phyloP scores from a whole-genome alignment of 2,113 vertebrate species.

The Syngnathoides biaculeatus region DNA sequence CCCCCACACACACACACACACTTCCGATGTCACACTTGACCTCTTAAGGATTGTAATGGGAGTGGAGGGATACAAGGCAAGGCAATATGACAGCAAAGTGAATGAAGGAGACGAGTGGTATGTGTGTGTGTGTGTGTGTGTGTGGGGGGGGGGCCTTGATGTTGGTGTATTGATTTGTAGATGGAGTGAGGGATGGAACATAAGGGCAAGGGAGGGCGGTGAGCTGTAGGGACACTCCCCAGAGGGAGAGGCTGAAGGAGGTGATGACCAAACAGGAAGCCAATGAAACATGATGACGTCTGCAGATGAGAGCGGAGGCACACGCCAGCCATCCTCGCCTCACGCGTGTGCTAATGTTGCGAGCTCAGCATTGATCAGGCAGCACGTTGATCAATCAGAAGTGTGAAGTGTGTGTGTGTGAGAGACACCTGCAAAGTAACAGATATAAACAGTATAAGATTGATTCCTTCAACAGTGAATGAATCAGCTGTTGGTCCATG shows the following conservation, averaged over 20 bases:
- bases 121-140: neutral
- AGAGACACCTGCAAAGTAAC: conserved; percentile 73
- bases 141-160: conserved; percentile 35
- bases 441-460: conserved; percentile 11
- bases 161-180: conserved; percentile 69
- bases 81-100: neutral
- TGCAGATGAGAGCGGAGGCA: conserved; percentile 5
- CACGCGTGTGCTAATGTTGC: conserved; percentile 44
- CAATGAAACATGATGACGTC: conserved; percentile 16
- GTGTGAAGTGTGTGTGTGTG: conserved; percentile 67
- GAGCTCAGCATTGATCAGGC: conserved; percentile 77
- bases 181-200: conserved; percentile 42
- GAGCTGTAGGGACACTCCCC: conserved; percentile 27
- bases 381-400: conserved; percentile 76
- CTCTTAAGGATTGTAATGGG: conserved; percentile 2
- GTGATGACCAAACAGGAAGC: neutral
- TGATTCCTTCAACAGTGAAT: neutral
- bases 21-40: neutral
- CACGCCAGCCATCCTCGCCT: conserved; percentile 1
- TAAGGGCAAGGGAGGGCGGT: conserved; percentile 43
- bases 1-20: too few relatives aligned
- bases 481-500: neutral
- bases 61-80: neutral
- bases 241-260: conserved; percentile 10
- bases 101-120: neutral